Conservation (phyloP, 2,113 vertebrate genomes). For the Alligator mississippiensis region DNA sequence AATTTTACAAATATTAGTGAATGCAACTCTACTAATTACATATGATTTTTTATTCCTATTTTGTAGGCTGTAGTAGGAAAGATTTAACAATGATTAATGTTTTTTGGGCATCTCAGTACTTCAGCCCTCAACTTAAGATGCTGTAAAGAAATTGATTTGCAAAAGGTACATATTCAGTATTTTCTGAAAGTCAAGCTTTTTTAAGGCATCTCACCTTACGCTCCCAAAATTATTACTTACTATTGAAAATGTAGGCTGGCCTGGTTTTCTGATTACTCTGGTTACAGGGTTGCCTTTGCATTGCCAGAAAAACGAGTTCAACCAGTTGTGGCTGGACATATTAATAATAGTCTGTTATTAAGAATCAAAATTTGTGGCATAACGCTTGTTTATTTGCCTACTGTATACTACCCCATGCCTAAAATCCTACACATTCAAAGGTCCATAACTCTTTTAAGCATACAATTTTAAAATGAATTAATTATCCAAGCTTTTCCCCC, state of each 20-base stretch:
- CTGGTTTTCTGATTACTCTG: neutral
- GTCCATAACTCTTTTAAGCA: no score
- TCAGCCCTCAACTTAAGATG: neutral
- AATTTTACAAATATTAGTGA: neutral
- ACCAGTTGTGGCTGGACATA: neutral
- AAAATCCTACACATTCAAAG: neutral
- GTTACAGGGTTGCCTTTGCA: neutral
- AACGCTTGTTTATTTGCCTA: no score
- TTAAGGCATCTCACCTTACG: neutral
- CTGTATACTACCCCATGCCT: neutral
- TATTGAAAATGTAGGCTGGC: neutral
- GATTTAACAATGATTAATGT: no score
- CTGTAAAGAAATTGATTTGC: slow-evolving; percentile 20
- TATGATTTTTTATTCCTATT: no score
- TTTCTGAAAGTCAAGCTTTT: neutral
- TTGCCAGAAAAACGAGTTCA: neutral
- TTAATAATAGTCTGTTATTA: neutral
- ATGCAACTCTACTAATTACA: neutral
- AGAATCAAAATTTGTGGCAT: neutral
- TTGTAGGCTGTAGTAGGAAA: no score
- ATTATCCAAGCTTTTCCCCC: no score
- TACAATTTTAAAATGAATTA: no score
- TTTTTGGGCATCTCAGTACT: slow-evolving; percentile 34
- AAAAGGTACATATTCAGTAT: neutral
- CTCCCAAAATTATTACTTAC: neutral